Evolutionary conservation across 2,113 vertebrate genomes (phyloP).

Genomic region (Puffinus mauretanicus): DNA sequence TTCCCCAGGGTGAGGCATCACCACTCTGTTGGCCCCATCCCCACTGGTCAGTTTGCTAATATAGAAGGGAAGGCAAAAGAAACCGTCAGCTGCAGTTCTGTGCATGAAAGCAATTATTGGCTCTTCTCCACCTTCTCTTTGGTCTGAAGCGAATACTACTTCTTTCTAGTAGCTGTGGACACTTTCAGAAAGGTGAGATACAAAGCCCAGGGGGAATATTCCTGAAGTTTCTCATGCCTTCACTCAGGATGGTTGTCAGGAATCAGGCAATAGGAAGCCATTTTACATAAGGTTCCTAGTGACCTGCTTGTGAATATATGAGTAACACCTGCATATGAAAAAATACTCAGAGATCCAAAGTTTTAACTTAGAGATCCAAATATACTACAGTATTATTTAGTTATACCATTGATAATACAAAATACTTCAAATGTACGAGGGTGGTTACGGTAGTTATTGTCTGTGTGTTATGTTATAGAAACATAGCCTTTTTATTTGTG

Average conservation of each 20-base stretch:
- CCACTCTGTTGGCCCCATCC: neutral
- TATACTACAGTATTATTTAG: neutral
- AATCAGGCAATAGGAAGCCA: neutral
- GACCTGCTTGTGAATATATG: neutral
- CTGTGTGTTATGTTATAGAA: neutral
- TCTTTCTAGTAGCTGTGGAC: neutral
- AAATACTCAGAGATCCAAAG: neutral
- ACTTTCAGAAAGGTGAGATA: neutral
- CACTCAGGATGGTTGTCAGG: neutral
- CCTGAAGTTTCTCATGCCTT: neutral
- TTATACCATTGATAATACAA: neutral
- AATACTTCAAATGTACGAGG: neutral
- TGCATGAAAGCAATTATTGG: neutral
- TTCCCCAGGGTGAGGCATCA: neutral
- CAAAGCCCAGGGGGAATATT: neutral
- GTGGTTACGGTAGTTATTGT: neutral
- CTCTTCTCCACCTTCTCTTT: neutral
- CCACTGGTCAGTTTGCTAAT: neutral
- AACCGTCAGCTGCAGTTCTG: neutral
- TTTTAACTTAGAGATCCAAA: neutral
- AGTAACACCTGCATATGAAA: neutral
- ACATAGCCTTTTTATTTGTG: neutral
- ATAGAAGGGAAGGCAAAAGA: neutral
- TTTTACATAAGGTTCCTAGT: neutral
- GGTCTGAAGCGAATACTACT: neutral